A percentile compares a stretch with the other conserved stretches of the same genome.
phyloP scores from a whole-genome alignment of 2,888 invertebrate genomes.

The Poecilobothrus nobilitatus region DNA sequence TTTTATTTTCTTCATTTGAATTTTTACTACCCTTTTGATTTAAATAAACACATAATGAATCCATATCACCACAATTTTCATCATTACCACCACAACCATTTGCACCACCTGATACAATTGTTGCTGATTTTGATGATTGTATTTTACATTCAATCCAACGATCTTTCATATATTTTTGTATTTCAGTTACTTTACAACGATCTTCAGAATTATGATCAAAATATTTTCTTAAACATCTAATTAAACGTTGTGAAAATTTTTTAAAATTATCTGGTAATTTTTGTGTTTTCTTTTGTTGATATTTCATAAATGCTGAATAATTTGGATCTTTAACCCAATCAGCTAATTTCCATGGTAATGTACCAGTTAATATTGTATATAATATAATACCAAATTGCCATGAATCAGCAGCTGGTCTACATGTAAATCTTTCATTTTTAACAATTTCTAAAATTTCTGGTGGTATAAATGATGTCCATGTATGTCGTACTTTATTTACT shows the following conservation, averaged over 20 bases:
- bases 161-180: constrained; percentile 53
- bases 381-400: constrained; percentile 65
- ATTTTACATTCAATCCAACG: constrained; percentile 50
- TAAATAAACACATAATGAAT: constrained; percentile 48
- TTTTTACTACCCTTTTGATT: constrained; percentile 47
- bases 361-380: constrained; percentile 53
- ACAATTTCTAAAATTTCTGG: constrained; percentile 54
- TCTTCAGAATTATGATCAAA: constrained; percentile 60
- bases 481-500: constrained; percentile 50
- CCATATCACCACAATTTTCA: constrained; percentile 39
- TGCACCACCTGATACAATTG: constrained; percentile 32
- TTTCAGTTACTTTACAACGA: constrained; percentile 53
- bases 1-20: constrained; percentile 49
- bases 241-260: constrained; percentile 57
- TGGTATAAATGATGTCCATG: constrained; percentile 52
- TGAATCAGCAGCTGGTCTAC: constrained; percentile 58
- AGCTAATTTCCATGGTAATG: constrained; percentile 61
- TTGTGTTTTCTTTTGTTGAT: constrained; percentile 55
- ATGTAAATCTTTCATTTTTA: constrained; percentile 56
- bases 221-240: constrained; percentile 61
- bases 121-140: constrained; percentile 47
- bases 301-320: constrained; percentile 57
- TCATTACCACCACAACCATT: constrained; percentile 20
- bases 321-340: constrained; percentile 64
- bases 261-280: constrained; percentile 52